These are phyloP conservation scores for Drosophila bifasciata DNA, from an alignment of 1,140 invertebrate species.

Conservation along the genomic window DNA sequence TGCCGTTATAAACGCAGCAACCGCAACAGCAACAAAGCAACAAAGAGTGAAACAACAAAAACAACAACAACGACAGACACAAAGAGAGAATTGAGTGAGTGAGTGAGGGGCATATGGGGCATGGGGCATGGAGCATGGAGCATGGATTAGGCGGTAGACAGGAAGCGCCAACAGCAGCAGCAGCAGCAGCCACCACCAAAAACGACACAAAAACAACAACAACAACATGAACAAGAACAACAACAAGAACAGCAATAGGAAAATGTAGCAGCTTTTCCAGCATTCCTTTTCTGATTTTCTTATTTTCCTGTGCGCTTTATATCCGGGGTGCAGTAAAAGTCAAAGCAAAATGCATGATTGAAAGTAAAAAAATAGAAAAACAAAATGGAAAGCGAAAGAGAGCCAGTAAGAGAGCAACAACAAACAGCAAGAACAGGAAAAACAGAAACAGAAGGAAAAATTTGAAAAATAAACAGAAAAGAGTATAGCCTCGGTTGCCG, in stretches of 20 bases:
- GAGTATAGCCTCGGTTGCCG: too few species aligned
- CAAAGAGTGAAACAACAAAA: constrained; percentile 58
- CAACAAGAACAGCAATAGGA: constrained; percentile 40
- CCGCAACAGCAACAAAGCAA: constrained; percentile 57
- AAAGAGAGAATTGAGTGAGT: constrained; percentile 1
- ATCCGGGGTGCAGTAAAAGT: constrained; percentile 63
- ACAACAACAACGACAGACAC: constrained; percentile 28
- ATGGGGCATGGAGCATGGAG: too few species aligned
- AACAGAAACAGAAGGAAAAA: background rate
- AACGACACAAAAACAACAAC: constrained; percentile 41
- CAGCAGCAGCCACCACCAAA: constrained; percentile 10
- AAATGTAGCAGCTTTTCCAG: constrained; percentile 66
- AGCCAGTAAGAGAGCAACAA: constrained; percentile 43
- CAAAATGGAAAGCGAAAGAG: constrained; percentile 26
- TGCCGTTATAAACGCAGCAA: constrained; percentile 54
- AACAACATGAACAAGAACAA: constrained; percentile 40
- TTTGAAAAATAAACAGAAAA: constrained; percentile 31
- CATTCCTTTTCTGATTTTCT: constrained; percentile 38
- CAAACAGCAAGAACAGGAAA: constrained; percentile 23
- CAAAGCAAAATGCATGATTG: constrained; percentile 77
- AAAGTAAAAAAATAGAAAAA: constrained; percentile 60
- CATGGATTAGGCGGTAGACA: too few species aligned
- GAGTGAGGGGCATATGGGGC: background rate
- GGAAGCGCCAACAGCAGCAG: background rate
- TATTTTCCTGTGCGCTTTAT: constrained; percentile 20